phyloP scores from a whole-genome alignment of 2,888 invertebrate genomes.

The Drosophila pullipes region DNA sequence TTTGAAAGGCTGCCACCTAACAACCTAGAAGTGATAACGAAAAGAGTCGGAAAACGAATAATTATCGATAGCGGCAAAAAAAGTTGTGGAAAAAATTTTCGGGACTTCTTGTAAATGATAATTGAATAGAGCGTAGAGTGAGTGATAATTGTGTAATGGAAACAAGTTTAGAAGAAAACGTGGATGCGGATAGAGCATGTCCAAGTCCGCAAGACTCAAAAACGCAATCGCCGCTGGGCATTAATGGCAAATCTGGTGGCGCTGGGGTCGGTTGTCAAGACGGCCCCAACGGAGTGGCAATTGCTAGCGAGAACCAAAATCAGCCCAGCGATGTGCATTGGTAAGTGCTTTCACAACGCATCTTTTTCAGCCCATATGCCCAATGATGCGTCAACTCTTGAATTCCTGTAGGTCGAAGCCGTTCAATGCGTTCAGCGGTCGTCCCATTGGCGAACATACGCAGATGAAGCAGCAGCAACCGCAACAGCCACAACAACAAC shows the following conservation, averaged over 20 bases:
- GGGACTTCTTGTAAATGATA: conserved; percentile 46
- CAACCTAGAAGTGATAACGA: conserved; percentile 31
- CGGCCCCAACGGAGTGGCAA: conserved; percentile 56
- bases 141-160: conserved; percentile 57
- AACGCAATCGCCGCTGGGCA: conserved; percentile 45
- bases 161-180: conserved; percentile 66
- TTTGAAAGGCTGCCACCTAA: conserved; percentile 8
- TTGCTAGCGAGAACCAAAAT: conserved; percentile 57
- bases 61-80: conserved; percentile 72
- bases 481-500: conserved; percentile 45
- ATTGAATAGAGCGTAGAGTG: conserved; percentile 25
- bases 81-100: conserved; percentile 55
- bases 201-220: conserved; percentile 37
- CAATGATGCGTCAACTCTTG: background rate
- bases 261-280: conserved; percentile 43
- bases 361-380: background rate
- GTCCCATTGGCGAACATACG: conserved; percentile 71
- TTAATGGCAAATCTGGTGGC: conserved; percentile 56
- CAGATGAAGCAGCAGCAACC: conserved; percentile 57
- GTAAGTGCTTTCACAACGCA: conserved; percentile 35
- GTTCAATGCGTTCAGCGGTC: conserved; percentile 70
- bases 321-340: conserved; percentile 48
- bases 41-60: conserved; percentile 16
- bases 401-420: conserved; percentile 57
- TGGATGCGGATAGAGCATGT: conserved; percentile 60